These are phyloP conservation scores for Hepsetus odoe DNA, from an alignment of 2,113 vertebrate species.

Conservation along the genomic window DNA sequence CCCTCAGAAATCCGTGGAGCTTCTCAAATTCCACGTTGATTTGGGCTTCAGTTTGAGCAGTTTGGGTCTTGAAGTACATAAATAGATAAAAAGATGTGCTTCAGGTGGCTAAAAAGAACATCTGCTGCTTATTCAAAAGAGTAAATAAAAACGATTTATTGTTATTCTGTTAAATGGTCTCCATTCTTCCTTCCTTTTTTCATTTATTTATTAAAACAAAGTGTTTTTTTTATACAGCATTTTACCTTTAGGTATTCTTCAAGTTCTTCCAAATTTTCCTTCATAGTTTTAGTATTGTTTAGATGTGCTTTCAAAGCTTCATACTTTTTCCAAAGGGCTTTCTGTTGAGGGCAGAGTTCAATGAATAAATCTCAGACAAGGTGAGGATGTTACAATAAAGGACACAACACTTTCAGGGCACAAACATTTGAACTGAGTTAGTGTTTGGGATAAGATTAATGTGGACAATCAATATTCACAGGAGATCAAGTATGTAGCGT, in stretches of 20 bases:
- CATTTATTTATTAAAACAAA: no score
- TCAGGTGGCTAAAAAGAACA: not conserved
- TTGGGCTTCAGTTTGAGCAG: constrained; percentile 43
- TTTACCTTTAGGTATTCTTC: constrained; percentile 63
- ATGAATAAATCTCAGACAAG: not conserved
- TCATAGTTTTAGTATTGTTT: constrained; percentile 53
- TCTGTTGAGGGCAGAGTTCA: constrained; percentile 46
- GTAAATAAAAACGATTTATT: not conserved
- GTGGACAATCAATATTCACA: no score
- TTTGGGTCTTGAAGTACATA: constrained; percentile 63
- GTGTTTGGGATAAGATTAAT: no score
- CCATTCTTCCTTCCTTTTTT: not conserved
- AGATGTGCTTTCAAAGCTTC: constrained; percentile 61
- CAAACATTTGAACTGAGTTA: not conserved
- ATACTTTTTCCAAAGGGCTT: constrained; percentile 55
- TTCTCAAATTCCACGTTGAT: constrained; percentile 70
- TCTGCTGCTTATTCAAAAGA: not conserved
- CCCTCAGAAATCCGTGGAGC: constrained; percentile 61
- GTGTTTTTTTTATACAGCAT: not conserved
- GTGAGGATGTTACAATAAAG: not conserved
- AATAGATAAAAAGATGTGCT: not conserved
- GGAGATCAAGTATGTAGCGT: no score
- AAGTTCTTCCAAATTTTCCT: constrained; percentile 60
- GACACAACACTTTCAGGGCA: not conserved
- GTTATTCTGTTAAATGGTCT: not conserved